These are phyloP conservation scores for Uloborus plumipes DNA, from an alignment of 2,888 invertebrate species.

Conservation along the genomic window DNA sequence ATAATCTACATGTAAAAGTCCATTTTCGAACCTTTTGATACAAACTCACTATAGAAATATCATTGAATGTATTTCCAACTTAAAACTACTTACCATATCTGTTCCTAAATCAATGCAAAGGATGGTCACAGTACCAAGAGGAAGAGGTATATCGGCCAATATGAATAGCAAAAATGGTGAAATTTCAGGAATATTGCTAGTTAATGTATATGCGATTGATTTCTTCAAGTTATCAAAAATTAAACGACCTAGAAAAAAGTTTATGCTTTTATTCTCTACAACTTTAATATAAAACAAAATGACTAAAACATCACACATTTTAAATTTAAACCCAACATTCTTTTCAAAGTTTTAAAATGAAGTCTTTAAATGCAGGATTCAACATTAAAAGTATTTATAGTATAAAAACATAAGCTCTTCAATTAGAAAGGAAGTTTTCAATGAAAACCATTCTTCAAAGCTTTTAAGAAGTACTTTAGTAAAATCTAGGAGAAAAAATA, in stretches of 20 bases:
- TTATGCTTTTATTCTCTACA: background rate
- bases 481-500: too few relatives aligned
- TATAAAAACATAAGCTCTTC: too few relatives aligned
- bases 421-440: too few relatives aligned
- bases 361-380: background rate
- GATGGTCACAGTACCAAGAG: conserved; percentile 75
- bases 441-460: too few relatives aligned
- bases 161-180: conserved; percentile 75
- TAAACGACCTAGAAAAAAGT: conserved; percentile 71
- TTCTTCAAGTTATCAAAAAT: conserved; percentile 76
- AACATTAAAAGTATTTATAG: too few relatives aligned
- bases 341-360: background rate
- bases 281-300: background rate
- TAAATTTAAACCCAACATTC: background rate
- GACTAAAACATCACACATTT: background rate
- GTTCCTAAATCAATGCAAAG: conserved; percentile 75
- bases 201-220: conserved; percentile 75
- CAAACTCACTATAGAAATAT: too few relatives aligned
- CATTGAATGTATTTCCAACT: too few relatives aligned
- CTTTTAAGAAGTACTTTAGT: too few relatives aligned
- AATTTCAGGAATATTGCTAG: conserved; percentile 75
- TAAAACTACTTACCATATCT: conserved; percentile 72
- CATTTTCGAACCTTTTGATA: too few relatives aligned
- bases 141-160: conserved; percentile 73
- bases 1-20: too few relatives aligned